Conservation (phyloP, 1,140 invertebrate genomes). For the Rhagoletis zephyria region DNA sequence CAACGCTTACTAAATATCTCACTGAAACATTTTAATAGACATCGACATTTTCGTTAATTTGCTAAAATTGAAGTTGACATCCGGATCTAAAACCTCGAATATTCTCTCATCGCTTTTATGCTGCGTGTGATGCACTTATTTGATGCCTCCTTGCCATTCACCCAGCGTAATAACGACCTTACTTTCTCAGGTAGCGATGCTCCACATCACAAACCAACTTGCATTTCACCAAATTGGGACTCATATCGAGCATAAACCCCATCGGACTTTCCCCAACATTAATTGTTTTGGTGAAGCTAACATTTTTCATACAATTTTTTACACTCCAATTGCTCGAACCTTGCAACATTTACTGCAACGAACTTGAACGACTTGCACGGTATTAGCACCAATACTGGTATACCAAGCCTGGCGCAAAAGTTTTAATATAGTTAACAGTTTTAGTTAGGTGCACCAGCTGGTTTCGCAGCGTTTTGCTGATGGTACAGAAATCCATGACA, state of each 20-base stretch:
- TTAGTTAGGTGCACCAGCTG: conserved; percentile 42
- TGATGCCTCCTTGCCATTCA: too few relatives aligned
- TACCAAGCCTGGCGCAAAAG: too few relatives aligned
- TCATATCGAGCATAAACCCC: not conserved
- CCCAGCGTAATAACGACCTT: too few relatives aligned
- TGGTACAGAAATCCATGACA: not conserved
- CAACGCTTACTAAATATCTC: too few relatives aligned
- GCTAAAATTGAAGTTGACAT: too few relatives aligned
- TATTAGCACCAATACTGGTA: not conserved
- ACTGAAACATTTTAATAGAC: too few relatives aligned
- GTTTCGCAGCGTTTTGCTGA: not conserved
- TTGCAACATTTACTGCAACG: not conserved
- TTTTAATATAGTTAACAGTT: conserved; percentile 43
- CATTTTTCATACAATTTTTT: conserved; percentile 3
- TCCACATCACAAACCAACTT: not conserved
- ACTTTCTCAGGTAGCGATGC: too few relatives aligned
- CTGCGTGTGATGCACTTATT: too few relatives aligned
- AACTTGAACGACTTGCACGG: conserved; percentile 29
- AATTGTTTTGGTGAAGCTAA: not conserved
- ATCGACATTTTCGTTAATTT: too few relatives aligned
- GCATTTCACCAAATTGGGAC: not conserved
- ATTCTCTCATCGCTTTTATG: too few relatives aligned
- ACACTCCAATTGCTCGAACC: conserved; percentile 22
- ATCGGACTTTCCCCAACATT: not conserved
- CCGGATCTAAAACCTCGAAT: too few relatives aligned